A percentile compares a stretch with the other conserved stretches of the same genome.
Evolutionary conservation across 2,888 invertebrate genomes (phyloP).

Genomic region (Ophion ellenae): DNA sequence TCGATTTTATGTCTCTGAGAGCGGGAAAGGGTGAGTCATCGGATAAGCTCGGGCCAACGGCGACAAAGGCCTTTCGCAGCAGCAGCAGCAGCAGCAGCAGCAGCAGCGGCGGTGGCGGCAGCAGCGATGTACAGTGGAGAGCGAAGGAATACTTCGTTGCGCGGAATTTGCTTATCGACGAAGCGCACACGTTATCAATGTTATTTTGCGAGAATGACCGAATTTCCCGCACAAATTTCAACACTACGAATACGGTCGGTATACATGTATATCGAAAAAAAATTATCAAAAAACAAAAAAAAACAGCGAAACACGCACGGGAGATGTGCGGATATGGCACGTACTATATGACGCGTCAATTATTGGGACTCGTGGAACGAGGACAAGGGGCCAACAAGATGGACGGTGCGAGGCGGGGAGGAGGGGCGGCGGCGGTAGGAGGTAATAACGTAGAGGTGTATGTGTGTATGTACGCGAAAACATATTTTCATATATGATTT

Average conservation of each 20-base stretch:
- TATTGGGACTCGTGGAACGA: slow-evolving; percentile 75
- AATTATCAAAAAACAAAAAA: slow-evolving; percentile 11
- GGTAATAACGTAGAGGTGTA: slow-evolving; percentile 43
- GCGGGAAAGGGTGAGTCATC: slow-evolving; percentile 79
- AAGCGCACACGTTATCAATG: slow-evolving; percentile 7
- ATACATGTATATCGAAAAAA: background rate
- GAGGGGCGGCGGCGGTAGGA: slow-evolving; percentile 48
- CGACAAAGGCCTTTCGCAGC: slow-evolving; percentile 62
- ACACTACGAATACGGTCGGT: background rate
- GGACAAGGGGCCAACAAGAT: slow-evolving; percentile 81
- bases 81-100: slow-evolving; percentile 19
- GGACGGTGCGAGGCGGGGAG: slow-evolving; percentile 75
- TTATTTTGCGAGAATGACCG: background rate
- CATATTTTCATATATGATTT: slow-evolving; percentile 2
- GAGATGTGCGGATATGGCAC: slow-evolving; percentile 63
- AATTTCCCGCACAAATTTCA: background rate
- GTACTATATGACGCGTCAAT: slow-evolving; percentile 78
- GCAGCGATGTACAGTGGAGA: slow-evolving; percentile 24
- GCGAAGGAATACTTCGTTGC: slow-evolving; percentile 9
- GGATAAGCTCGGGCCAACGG: slow-evolving; percentile 59
- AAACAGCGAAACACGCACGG: background rate
- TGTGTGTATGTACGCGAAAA: slow-evolving; percentile 5
- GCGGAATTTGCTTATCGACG: slow-evolving; percentile 24
- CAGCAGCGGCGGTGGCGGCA: background rate
- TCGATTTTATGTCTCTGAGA: slow-evolving; percentile 59